Base-by-base conservation (phyloP, 2,888 invertebrate genomes). In the Meandrusa payeni region DNA sequence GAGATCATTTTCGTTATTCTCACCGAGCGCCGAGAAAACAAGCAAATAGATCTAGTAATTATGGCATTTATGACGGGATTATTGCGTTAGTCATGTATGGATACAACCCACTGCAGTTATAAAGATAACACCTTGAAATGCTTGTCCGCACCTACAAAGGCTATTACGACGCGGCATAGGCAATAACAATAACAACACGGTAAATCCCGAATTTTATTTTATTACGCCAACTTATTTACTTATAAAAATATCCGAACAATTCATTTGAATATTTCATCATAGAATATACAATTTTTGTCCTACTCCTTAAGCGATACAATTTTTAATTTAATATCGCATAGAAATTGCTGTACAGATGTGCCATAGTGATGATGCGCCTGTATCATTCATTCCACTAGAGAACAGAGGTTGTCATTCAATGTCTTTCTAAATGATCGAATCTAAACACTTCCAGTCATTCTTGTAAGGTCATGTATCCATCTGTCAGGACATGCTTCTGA, bases 1-100 rank as follows among this genome's bases (percentile, higher is more conserved):
- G 19, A 11, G 31, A 10, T 37, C 36, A 31, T 31, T 31, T 42
- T 42, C 11, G 6, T 29, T 31, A 17, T 5, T 7, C 10, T 15
- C 5, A 7, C 7, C 3, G 1, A n/a, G 7, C 13, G 10, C 24
- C 12, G 19, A n/a, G 23, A 24, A 13, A 20, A 9, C 4, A 23
- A 26, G 7, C 17, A 29, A 37, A 43, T 26, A 43, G 36, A 43
- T 26, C 42, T 24, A 37, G 19, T 29, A 31, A 43, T 43, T 36
- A 19, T 7, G 2, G 19, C 37, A 12, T 29, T 36, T 36, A 42
- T 26, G 11, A 26, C 10, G 10, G 23, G 40, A 32, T 32, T 26
- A 26, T 15, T 11, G 24, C 5, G 12, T 31, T 12, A 24, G 24
- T 12, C 7, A 15, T 11, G 11, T 5, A 32, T 7, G 31, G 19